Evolutionary conservation across 64 coral and sea anemone species (phyloP), one percentile per base, ranked within the genome.

Genomic region (Pocillopora damicornis): DNA sequence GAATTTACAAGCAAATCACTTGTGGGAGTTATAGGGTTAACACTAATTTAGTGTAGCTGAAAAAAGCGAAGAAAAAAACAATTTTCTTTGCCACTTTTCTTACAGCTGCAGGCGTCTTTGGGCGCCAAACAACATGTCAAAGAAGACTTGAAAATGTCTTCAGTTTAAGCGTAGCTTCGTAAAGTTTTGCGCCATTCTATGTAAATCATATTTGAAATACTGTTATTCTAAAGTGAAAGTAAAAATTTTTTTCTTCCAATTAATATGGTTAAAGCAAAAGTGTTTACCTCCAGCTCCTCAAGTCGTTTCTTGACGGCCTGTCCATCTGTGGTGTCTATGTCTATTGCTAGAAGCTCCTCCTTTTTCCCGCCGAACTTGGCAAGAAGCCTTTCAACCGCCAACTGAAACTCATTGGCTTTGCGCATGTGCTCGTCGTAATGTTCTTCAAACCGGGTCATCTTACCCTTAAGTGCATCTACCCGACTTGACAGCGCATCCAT

Each of bases 391-490:
- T 78, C 75, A 5, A 96, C 94, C 5, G 94, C 94, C 16, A 83
- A 76, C 71, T 93, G 91, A 78, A 96, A 96, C 9, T 89, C 94
- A 4, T 26, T 23, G 17, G 91, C 94, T 36, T 96, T 88, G 80
- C 89, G 86, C 66, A 96, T 58, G 88, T 96, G 94, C 20, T 96
- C 94, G 37, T 93, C 88, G 15, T 96, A 96, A 89, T 96, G 94
- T 60, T 96, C 94, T 35, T 96, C 94, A 75, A 92, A 96, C 11
- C 74, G 86, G 2, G 71, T 60, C 74, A 96, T 90, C 60, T 84
- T 93, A 60, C 75, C 83, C 61, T 96, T 96, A 17, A 96, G 59
- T 15, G 89, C 90, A 35, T 85, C 89, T 11, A 96, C 94, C 12
- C 94, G 60, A 35, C 58, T 84, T 74, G 75, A 88, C 42, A 96